Evolutionary conservation across 2,888 invertebrate genomes (phyloP).

Genomic region (Timema podura): DNA sequence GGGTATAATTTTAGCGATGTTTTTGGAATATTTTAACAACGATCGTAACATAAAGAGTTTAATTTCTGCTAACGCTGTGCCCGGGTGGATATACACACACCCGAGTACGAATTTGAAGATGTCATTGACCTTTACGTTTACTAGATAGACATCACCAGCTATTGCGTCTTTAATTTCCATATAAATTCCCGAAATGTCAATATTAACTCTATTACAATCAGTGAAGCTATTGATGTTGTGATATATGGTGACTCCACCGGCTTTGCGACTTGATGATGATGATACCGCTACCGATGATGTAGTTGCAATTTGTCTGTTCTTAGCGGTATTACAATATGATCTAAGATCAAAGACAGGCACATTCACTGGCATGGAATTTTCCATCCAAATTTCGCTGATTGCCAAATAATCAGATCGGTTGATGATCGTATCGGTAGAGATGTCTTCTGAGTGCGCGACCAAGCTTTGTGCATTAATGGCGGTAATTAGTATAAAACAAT

Average conservation of each 20-base stretch:
- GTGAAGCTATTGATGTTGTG: too few relatives aligned
- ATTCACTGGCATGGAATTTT: conserved; percentile 1
- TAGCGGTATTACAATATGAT: conserved; percentile 1
- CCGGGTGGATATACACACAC: background rate
- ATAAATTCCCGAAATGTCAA: too few relatives aligned
- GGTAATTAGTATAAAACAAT: background rate
- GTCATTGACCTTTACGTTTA: too few relatives aligned
- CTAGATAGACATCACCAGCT: background rate
- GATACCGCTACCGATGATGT: background rate
- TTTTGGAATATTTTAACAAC: too few relatives aligned
- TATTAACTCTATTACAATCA: background rate
- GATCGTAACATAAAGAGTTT: conserved; percentile 3
- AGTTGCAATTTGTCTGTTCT: background rate
- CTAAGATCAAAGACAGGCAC: background rate
- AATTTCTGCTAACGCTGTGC: conserved; percentile 3
- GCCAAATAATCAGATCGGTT: conserved; percentile 5
- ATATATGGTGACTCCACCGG: conserved; percentile 5
- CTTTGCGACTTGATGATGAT: conserved; percentile 1
- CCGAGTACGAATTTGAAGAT: background rate
- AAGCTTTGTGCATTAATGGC: conserved; percentile 1
- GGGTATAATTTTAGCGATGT: too few relatives aligned
- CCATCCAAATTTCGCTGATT: background rate
- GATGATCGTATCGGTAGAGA: background rate
- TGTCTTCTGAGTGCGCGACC: conserved; percentile 1
- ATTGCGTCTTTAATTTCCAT: background rate